These are phyloP conservation scores for Syngnathus typhle DNA, from an alignment of 2,113 vertebrate genomes.

Conservation along the genomic window DNA sequence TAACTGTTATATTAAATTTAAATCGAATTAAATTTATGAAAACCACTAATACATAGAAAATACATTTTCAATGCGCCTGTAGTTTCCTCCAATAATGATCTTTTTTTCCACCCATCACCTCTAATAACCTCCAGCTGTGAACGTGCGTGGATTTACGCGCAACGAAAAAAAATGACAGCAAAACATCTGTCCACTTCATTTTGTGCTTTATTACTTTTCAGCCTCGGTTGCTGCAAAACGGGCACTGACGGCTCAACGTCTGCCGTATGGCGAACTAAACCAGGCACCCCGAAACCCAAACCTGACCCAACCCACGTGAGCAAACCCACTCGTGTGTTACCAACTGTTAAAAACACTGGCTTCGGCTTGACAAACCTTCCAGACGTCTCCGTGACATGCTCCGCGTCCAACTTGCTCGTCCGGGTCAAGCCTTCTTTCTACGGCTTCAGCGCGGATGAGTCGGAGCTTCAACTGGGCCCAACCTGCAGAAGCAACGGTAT, in stretches of 20 bases:
- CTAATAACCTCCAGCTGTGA: conserved; percentile 50
- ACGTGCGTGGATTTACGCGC: conserved; percentile 1
- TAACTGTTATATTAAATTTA: too few species aligned
- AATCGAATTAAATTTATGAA: too few species aligned
- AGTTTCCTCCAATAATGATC: not conserved
- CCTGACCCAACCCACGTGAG: not conserved
- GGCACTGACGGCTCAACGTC: not conserved
- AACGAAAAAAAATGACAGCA: conserved; percentile 44
- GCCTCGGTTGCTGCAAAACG: conserved; percentile 7
- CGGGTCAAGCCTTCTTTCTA: conserved; percentile 59
- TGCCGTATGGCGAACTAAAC: not conserved
- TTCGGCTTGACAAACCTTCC: conserved; percentile 20
- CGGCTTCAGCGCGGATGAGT: conserved; percentile 41
- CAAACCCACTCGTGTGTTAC: not conserved
- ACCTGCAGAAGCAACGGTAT: conserved; percentile 60
- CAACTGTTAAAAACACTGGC: not conserved
- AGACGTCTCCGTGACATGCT: conserved; percentile 61
- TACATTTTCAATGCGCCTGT: too few species aligned
- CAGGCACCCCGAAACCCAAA: not conserved
- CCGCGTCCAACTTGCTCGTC: conserved; percentile 45
- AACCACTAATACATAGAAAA: too few species aligned
- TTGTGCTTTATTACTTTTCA: conserved; percentile 28
- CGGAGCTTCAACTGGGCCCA: conserved; percentile 55
- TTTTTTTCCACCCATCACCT: not conserved
- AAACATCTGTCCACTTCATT: conserved; percentile 31